Percentiles rank a stretch among this genome's conserved stretches.
Conservation (phyloP, 1,140 invertebrate genomes). For the Saxidomus purpurata region DNA sequence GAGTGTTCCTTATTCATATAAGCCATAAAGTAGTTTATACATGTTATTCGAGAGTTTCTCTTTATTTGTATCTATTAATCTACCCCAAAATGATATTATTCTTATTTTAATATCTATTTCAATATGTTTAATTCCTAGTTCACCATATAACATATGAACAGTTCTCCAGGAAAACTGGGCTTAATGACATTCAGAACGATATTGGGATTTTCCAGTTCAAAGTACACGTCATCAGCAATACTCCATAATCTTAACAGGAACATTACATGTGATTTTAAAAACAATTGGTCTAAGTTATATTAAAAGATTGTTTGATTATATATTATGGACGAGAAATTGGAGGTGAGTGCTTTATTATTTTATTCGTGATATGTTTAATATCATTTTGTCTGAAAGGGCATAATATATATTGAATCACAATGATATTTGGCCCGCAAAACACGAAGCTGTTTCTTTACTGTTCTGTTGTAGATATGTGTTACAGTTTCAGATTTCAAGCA, state of each 20-base stretch:
- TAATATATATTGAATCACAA: too few species aligned
- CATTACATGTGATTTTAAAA: not conserved
- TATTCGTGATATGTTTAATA: too few species aligned
- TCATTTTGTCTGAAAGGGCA: too few species aligned
- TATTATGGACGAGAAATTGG: too few species aligned
- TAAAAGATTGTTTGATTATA: too few species aligned
- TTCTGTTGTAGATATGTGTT: too few species aligned
- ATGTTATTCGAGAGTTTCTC: not conserved
- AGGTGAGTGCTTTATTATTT: too few species aligned
- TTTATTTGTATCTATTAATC: not conserved
- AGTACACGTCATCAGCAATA: not conserved
- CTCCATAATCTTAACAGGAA: conserved; percentile 4
- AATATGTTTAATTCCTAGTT: not conserved
- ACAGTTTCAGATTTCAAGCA: too few species aligned
- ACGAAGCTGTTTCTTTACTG: too few species aligned
- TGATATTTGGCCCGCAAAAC: too few species aligned
- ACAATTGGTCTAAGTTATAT: not conserved
- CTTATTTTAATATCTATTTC: not conserved
- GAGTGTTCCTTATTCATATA: not conserved
- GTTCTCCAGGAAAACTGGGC: too few species aligned
- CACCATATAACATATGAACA: not conserved
- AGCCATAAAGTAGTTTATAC: not conserved
- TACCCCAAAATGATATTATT: not conserved
- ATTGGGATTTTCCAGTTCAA: not conserved
- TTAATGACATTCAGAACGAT: too few species aligned